These are phyloP conservation scores for Dexiosoma caninum DNA, from an alignment of 2,888 invertebrate species.

Conservation along the genomic window DNA sequence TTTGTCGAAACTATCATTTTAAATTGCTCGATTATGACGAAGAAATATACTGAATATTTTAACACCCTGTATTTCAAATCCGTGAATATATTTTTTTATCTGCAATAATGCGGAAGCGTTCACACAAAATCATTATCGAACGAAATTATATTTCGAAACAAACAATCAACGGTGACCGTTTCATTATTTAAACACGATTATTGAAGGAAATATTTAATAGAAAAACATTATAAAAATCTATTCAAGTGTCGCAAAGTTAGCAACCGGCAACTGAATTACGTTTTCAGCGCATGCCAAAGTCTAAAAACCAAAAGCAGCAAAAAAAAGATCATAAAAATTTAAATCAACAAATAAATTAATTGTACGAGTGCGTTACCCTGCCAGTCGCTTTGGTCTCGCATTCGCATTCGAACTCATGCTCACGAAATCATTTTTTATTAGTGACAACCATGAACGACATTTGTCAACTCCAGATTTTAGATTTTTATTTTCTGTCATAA, in stretches of 20 bases:
- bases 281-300: background rate
- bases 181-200: constrained; percentile 49
- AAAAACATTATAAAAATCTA: background rate
- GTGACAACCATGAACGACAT: constrained; percentile 9
- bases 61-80: no score
- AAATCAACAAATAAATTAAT: constrained; percentile 3
- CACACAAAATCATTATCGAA: background rate
- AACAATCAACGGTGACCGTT: constrained; percentile 17
- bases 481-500: background rate
- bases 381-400: background rate
- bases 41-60: no score
- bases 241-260: background rate
- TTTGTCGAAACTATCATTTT: no score
- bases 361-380: background rate
- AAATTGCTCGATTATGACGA: no score
- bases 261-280: background rate
- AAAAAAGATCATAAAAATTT: background rate
- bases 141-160: background rate
- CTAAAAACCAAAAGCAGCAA: background rate
- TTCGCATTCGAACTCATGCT: background rate
- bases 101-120: no score
- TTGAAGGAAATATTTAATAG: constrained; percentile 14
- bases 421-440: background rate
- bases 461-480: background rate
- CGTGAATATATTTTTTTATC: no score